These are phyloP conservation scores for Sturnira hondurensis DNA, from an alignment of 2,113 vertebrate genomes.

Conservation along the genomic window DNA sequence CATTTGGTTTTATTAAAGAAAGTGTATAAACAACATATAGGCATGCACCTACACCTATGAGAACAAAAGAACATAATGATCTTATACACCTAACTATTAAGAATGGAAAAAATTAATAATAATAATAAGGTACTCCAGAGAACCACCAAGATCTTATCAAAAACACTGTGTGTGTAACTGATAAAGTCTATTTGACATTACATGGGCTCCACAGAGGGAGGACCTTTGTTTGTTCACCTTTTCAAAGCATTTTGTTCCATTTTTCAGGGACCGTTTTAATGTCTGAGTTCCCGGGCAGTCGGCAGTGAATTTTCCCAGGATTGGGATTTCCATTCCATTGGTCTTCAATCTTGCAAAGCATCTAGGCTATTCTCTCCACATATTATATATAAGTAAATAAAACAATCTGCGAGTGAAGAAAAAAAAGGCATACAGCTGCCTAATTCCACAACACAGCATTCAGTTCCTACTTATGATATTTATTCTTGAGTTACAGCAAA, in stretches of 20 bases:
- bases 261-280: background rate
- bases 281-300: background rate
- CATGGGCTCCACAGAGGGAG: background rate
- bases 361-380: background rate
- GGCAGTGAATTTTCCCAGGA: background rate
- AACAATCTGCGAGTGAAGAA: constrained; percentile 5
- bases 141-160: background rate
- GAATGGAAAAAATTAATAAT: background rate
- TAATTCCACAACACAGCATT: background rate
- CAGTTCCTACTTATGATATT: background rate
- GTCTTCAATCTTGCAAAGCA: constrained; percentile 40
- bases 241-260: background rate
- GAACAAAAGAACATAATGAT: background rate
- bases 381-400: constrained; percentile 55
- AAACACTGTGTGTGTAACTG: background rate
- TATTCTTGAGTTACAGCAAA: constrained; percentile 33
- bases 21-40: background rate
- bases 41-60: background rate
- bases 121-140: background rate
- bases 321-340: background rate
- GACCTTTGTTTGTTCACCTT: background rate
- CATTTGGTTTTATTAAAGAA: background rate
- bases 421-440: background rate
- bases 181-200: background rate
- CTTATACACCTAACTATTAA: background rate